phyloP scores from a whole-genome alignment of 1,140 invertebrate species.

The Artemia franciscana region DNA sequence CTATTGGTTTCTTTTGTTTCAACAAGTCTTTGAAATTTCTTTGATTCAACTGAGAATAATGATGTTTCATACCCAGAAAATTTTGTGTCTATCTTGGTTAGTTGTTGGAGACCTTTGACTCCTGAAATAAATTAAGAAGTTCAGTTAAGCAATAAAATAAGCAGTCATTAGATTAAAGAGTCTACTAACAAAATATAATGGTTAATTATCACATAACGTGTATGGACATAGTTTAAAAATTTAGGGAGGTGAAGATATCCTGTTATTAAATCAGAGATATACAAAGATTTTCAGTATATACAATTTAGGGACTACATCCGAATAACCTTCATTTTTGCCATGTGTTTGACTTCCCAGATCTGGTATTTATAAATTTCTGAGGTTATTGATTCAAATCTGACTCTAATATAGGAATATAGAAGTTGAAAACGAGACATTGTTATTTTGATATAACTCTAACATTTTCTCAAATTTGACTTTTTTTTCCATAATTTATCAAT shows the following conservation, averaged over 20 bases:
- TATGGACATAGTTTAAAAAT: neutral
- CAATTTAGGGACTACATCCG: neutral
- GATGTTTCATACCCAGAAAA: constrained; percentile 48
- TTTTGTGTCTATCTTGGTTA: constrained; percentile 38
- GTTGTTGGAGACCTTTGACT: constrained; percentile 49
- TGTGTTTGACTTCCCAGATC: too few relatives aligned
- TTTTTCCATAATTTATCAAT: too few relatives aligned
- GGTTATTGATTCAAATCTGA: too few relatives aligned
- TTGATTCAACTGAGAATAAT: constrained; percentile 46
- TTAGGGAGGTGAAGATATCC: neutral
- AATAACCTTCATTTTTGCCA: too few relatives aligned
- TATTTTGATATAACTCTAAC: too few relatives aligned
- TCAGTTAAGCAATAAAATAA: neutral
- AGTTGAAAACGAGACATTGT: too few relatives aligned
- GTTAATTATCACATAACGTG: neutral
- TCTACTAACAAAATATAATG: neutral
- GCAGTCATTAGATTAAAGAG: neutral
- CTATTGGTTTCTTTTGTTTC: constrained; percentile 46
- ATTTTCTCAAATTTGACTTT: too few relatives aligned
- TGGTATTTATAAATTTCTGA: too few relatives aligned
- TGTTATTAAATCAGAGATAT: neutral
- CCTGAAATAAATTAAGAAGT: constrained; percentile 20
- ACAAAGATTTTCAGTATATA: neutral
- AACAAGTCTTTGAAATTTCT: constrained; percentile 52
- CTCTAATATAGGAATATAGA: too few relatives aligned